Evolutionary conservation across 2,797 vertebrate species (phyloP).

Genomic region (Discoglossus pictus): DNA sequence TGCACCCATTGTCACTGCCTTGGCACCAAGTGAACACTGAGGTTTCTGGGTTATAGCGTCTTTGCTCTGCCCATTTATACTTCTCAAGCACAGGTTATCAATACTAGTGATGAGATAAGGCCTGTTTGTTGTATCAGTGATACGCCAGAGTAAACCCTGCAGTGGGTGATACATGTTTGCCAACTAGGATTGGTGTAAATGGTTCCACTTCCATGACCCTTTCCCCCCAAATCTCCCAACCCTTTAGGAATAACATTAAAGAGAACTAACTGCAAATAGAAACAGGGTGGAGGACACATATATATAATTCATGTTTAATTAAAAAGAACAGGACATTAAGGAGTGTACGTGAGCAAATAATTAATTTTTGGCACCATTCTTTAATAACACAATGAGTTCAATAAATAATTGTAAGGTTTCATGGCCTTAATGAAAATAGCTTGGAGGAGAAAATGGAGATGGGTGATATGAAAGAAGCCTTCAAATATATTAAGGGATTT

Average conservation of each 20-base stretch:
- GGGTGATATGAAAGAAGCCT: no score
- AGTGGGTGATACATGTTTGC: conserved; percentile 39
- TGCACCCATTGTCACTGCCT: conserved; percentile 6
- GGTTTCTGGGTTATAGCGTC: background rate
- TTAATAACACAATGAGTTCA: no score
- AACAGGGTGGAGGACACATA: conserved; percentile 15
- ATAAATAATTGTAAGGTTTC: no score
- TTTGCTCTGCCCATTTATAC: conserved; percentile 36
- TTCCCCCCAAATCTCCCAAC: background rate
- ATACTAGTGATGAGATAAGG: conserved; percentile 31
- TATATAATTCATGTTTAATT: conserved; percentile 16
- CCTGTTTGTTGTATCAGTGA: conserved; percentile 19
- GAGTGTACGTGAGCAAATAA: no score
- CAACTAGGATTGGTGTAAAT: conserved; percentile 1
- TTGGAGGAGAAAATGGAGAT: no score
- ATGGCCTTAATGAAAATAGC: no score
- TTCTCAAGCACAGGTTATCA: background rate
- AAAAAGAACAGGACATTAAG: conserved; percentile 1
- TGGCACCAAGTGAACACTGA: background rate
- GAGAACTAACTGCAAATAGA: conserved; percentile 10
- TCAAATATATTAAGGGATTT: no score
- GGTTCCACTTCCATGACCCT: conserved; percentile 6
- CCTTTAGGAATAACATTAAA: conserved; percentile 6
- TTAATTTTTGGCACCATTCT: no score
- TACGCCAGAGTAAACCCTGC: conserved; percentile 34